phyloP scores from a whole-genome alignment of 2,797 vertebrate species.

The Vireo griseus region DNA sequence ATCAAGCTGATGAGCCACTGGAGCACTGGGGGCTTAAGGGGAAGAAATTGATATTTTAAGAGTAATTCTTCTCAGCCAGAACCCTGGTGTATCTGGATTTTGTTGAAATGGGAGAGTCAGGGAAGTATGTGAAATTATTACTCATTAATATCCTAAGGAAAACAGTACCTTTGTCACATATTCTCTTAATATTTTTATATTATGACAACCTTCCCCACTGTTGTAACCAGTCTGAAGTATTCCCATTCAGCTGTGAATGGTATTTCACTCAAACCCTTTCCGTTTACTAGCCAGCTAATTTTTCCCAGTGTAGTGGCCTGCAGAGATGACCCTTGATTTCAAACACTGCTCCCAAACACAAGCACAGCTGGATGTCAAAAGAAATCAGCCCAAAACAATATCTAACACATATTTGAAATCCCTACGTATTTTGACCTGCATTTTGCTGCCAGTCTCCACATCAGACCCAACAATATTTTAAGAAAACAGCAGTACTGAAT shows the following conservation, averaged over 20 bases:
- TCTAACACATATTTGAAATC: slow-evolving; percentile 32
- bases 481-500: slow-evolving; percentile 36
- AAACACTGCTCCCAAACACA: slow-evolving; percentile 36
- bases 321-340: slow-evolving; percentile 51
- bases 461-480: slow-evolving; percentile 23
- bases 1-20: not conserved
- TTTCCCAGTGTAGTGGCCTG: slow-evolving; percentile 30
- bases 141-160: slow-evolving; percentile 9
- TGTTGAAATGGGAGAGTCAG: not conserved
- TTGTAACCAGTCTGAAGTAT: slow-evolving; percentile 16
- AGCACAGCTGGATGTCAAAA: slow-evolving; percentile 46
- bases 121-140: not conserved
- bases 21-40: not conserved
- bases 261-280: slow-evolving; percentile 14
- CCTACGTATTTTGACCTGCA: slow-evolving; percentile 14
- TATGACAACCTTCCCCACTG: not conserved
- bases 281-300: not conserved
- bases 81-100: not conserved
- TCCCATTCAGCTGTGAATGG: slow-evolving; percentile 13
- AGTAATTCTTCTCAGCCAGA: not conserved
- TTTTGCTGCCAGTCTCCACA: slow-evolving; percentile 49
- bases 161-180: not conserved
- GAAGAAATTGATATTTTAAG: slow-evolving; percentile 28
- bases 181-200: slow-evolving; percentile 39
- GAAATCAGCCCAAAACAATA: slow-evolving; percentile 17